A percentile compares a stretch with the other conserved stretches of the same genome.
Evolutionary conservation across 2,888 invertebrate genomes (phyloP).

Genomic region (Nephrotoma flavescens): DNA sequence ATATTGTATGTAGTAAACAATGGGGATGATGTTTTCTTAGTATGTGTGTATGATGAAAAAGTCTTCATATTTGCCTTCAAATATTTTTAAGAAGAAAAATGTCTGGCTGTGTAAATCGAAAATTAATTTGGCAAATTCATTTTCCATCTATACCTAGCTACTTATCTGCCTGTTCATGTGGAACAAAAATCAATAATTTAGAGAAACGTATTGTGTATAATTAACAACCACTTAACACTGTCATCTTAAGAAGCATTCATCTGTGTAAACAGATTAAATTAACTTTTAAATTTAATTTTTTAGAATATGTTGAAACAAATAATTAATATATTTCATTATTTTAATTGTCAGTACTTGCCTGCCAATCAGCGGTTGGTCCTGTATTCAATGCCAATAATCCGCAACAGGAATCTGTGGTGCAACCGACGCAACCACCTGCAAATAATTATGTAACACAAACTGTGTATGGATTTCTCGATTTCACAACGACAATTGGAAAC

Average conservation of each 20-base stretch:
- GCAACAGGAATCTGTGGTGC: conserved; percentile 4
- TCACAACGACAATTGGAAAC: conserved; percentile 85
- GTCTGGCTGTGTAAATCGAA: background rate
- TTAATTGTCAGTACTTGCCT: background rate
- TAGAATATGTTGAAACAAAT: too few species aligned
- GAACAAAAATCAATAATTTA: background rate
- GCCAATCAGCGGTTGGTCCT: conserved; percentile 8
- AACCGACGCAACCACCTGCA: conserved; percentile 15
- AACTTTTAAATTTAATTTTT: background rate
- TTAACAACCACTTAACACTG: background rate
- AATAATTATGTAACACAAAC: conserved; percentile 61
- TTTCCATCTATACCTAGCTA: too few species aligned
- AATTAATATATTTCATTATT: background rate
- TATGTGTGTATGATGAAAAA: background rate
- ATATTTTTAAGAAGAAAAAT: background rate
- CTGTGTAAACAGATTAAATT: background rate
- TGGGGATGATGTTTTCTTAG: background rate
- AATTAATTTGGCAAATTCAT: background rate
- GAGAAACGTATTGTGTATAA: background rate
- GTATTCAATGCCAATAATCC: conserved; percentile 12
- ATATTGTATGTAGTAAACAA: background rate
- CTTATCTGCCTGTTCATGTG: background rate
- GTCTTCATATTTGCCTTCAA: background rate
- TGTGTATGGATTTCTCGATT: conserved; percentile 85
- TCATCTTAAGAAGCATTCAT: background rate